These are phyloP conservation scores for Cetonia aurata DNA, from an alignment of 2,888 invertebrate species.

Conservation along the genomic window DNA sequence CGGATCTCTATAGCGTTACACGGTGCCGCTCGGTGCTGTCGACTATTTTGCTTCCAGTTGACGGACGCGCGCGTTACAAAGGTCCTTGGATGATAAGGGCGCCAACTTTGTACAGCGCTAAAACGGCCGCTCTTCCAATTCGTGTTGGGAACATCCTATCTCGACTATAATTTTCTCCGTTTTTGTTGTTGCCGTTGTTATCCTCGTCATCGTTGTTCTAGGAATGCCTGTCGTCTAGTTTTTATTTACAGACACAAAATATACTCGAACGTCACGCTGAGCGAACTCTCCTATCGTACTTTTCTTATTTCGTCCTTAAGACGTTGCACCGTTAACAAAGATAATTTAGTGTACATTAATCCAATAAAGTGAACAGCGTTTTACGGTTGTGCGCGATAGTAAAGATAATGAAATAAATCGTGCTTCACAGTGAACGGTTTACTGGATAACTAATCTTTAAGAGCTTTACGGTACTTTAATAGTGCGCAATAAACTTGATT, in stretches of 20 bases:
- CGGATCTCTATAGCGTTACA: neutral
- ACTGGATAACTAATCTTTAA: conserved; percentile 20
- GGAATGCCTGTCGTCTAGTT: neutral
- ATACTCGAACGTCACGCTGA: neutral
- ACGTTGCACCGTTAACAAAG: too few relatives aligned
- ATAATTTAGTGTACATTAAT: neutral
- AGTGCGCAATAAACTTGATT: conserved; percentile 23
- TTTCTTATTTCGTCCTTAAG: too few relatives aligned
- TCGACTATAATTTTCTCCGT: neutral
- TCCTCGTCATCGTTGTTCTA: neutral
- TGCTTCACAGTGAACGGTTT: neutral
- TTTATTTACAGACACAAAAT: neutral
- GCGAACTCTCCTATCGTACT: too few relatives aligned
- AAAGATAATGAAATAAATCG: conserved; percentile 3
- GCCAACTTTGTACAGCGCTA: neutral
- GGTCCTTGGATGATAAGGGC: conserved; percentile 5
- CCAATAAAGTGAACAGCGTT: neutral
- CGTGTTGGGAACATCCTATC: neutral
- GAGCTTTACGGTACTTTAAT: conserved; percentile 9
- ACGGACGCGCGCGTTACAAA: conserved; percentile 31
- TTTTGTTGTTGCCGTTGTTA: neutral
- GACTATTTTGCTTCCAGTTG: conserved; percentile 23
- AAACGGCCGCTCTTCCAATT: neutral
- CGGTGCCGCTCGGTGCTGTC: conserved; percentile 3
- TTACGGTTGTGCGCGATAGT: conserved; percentile 2